Conservation (phyloP, 2,888 invertebrate species). For the Seira ritae region DNA sequence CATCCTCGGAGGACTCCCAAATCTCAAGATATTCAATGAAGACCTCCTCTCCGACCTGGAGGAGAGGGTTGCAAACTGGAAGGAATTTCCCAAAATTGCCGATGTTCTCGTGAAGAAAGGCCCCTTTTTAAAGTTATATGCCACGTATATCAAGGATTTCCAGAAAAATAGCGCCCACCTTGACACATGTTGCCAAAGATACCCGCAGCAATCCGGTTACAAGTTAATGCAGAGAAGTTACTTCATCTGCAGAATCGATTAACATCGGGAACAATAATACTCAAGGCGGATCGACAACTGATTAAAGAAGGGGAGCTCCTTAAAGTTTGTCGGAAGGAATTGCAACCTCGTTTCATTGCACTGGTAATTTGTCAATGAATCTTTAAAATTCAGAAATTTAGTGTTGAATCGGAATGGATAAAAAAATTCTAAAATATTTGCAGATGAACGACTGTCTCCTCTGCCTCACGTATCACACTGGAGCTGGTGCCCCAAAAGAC, state of each 20-base stretch:
- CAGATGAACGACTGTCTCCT: slow-evolving; percentile 77
- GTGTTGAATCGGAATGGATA: background rate
- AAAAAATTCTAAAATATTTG: slow-evolving; percentile 64
- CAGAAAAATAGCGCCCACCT: slow-evolving; percentile 77
- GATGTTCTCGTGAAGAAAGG: slow-evolving; percentile 80
- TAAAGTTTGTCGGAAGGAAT: slow-evolving; percentile 81
- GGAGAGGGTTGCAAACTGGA: slow-evolving; percentile 77
- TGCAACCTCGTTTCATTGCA: slow-evolving; percentile 81
- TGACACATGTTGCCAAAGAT: slow-evolving; percentile 78
- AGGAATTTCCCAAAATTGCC: slow-evolving; percentile 76
- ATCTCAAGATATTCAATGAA: slow-evolving; percentile 78
- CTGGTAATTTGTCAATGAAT: slow-evolving; percentile 77
- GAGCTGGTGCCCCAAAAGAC: slow-evolving; percentile 74
- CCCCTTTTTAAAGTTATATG: slow-evolving; percentile 80
- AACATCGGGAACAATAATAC: slow-evolving; percentile 77
- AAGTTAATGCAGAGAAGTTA: slow-evolving; percentile 78
- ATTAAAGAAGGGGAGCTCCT: slow-evolving; percentile 81
- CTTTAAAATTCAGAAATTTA: background rate
- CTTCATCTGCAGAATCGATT: slow-evolving; percentile 78
- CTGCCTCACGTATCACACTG: slow-evolving; percentile 76
- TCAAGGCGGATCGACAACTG: slow-evolving; percentile 79
- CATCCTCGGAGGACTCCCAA: slow-evolving; percentile 78
- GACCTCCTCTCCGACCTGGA: slow-evolving; percentile 78
- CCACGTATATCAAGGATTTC: slow-evolving; percentile 79
- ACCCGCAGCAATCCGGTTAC: slow-evolving; percentile 78